Evolutionary conservation across 2,888 invertebrate genomes (phyloP).

Genomic region (Gastracanthus pulcherrimus): DNA sequence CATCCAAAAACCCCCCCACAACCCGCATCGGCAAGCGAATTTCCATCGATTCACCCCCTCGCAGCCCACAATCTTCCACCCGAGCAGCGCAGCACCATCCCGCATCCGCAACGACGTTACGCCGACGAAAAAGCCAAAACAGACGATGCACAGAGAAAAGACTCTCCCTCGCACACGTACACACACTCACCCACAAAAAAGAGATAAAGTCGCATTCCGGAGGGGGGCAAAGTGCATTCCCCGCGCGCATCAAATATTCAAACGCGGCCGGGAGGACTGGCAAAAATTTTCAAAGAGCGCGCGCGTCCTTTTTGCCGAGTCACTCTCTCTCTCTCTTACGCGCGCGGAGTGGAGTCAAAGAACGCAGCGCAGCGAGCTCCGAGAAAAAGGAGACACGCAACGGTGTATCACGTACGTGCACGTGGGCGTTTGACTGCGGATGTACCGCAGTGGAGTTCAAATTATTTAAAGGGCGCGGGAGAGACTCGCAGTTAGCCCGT

Average conservation of each 20-base stretch:
- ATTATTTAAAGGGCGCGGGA: too few species aligned
- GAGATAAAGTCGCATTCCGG: neutral
- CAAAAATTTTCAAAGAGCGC: slow-evolving; percentile 21
- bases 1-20: too few species aligned
- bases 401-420: neutral
- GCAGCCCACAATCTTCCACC: neutral
- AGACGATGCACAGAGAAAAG: too few species aligned
- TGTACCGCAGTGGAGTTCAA: neutral
- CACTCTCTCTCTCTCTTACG: neutral
- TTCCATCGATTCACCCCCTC: neutral
- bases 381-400: too few species aligned
- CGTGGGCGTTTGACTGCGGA: too few species aligned
- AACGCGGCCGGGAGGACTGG: too few species aligned
- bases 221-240: slow-evolving; percentile 42
- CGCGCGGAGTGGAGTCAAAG: neutral
- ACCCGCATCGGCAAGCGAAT: too few species aligned
- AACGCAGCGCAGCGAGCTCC: neutral
- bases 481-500: too few species aligned
- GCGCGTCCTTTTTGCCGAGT: too few species aligned
- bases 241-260: slow-evolving; percentile 49
- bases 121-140: neutral
- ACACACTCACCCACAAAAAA: neutral
- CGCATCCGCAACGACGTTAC: neutral
- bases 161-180: too few species aligned
- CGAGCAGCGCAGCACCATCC: neutral